Base-by-base conservation (phyloP, 92 coral and sea anemone genomes). In the Montipora capitata region DNA sequence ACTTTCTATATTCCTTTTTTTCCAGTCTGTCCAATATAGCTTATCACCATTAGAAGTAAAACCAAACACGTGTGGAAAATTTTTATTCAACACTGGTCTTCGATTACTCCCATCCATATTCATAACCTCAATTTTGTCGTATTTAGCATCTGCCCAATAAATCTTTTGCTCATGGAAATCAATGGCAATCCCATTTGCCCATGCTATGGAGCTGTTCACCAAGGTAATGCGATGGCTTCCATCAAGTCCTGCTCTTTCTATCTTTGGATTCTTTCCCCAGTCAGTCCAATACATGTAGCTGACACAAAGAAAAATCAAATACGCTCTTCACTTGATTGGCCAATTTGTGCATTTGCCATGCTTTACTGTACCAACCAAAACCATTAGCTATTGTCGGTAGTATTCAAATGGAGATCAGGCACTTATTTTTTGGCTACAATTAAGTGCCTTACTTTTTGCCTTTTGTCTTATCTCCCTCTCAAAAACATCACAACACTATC, bases 1-100 rank as follows among this genome's bases (percentile, higher is more conserved):
- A 83, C 88, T 93, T 62, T 91, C 96, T n/a, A 97, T 86, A 57
- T 88, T 81, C 18, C 94, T 85, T 20, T 93, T 84, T 80, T 90
- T 94, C 98, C 99, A 97, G 80, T 97, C 99, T 4, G 99, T 94
- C 99, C 99, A 97, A 65, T 94, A 97, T 7, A 97, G 76, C 44
- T 78, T 45, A 41, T 97, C 90, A 1, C 98, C 99, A 14, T 90
- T 70, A 18, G 96, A 63, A 15, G 98, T 96, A 59, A 97, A 92
- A 12, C 98, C 98, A 85, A 96, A 97, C 51, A 94, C 93, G 61
- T 96, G 98, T 0, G 98, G 96, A 43, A 96, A n/a, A 7, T 86
- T 85, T 5, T 74, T 41, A 62, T 81, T 88, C 20, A 96, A 43
- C 12, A 97, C 39, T 2, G 76, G 62, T 65, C 77, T 87, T 7